phyloP scores from a whole-genome alignment of 2,113 vertebrate species.

The Protobothrops mucrosquamatus region DNA sequence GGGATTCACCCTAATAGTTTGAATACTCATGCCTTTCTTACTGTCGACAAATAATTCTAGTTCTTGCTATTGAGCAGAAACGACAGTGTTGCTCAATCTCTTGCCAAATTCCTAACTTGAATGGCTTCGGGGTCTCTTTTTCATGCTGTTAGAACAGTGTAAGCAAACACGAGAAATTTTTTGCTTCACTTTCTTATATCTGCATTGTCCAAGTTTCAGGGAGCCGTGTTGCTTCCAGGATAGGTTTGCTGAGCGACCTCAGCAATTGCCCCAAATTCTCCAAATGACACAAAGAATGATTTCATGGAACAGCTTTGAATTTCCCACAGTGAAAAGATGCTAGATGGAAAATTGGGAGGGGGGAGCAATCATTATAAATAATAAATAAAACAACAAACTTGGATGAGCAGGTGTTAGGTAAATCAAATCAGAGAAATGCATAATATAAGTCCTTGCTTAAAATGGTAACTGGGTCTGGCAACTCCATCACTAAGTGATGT shows the following conservation, averaged over 20 bases:
- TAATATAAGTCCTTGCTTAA: not conserved
- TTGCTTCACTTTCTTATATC: not conserved
- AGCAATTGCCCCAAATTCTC: not conserved
- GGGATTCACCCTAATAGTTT: not conserved
- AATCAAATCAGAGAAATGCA: not conserved
- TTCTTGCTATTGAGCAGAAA: not conserved
- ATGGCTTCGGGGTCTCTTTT: not conserved
- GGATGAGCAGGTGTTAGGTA: not conserved
- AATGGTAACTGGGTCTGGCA: not conserved
- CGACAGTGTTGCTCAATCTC: not conserved
- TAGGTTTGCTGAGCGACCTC: not conserved
- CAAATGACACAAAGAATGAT: not conserved
- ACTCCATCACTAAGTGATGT: too few relatives aligned
- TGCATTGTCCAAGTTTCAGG: not conserved
- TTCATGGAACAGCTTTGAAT: not conserved
- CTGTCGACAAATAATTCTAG: not conserved
- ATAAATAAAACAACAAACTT: not conserved
- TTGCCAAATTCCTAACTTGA: not conserved
- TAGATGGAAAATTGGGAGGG: not conserved
- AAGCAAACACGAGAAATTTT: not conserved
- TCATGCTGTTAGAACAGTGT: not conserved
- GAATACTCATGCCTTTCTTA: not conserved
- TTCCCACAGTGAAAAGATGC: not conserved
- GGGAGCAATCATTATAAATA: not conserved
- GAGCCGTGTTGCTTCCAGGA: not conserved